These are phyloP conservation scores for Leptopilina syphax DNA, from an alignment of 2,888 invertebrate genomes.

Conservation along the genomic window DNA sequence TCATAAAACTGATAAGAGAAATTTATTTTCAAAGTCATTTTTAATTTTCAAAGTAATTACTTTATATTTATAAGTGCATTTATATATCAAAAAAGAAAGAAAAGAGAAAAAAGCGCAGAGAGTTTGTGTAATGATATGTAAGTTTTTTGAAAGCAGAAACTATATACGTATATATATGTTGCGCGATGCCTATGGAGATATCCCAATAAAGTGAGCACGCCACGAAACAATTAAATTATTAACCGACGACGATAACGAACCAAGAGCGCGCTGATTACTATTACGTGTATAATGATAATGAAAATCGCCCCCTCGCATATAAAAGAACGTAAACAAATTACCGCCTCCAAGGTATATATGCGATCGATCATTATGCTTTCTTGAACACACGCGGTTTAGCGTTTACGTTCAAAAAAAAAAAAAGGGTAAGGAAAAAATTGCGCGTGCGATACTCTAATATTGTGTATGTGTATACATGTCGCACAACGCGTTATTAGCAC, in stretches of 20 bases:
- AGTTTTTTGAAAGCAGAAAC: conserved; percentile 24
- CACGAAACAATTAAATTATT: conserved; percentile 76
- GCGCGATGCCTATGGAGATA: conserved; percentile 72
- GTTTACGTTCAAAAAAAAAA: background rate
- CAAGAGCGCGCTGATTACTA: conserved; percentile 70
- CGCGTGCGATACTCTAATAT: background rate
- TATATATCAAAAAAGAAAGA: background rate
- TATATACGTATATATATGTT: background rate
- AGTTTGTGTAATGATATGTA: conserved; percentile 1
- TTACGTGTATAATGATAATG: conserved; percentile 61
- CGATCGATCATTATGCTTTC: conserved; percentile 33
- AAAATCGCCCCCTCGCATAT: conserved; percentile 54
- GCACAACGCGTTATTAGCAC: conserved; percentile 22
- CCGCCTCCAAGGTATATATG: conserved; percentile 3
- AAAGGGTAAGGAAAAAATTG: conserved; percentile 1
- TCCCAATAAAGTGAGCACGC: conserved; percentile 74
- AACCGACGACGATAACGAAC: conserved; percentile 74
- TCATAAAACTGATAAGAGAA: background rate
- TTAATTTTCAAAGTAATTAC: background rate
- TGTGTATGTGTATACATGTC: background rate
- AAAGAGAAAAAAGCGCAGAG: background rate
- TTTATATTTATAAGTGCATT: background rate
- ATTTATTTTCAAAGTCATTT: conserved; percentile 9
- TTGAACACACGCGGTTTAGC: conserved; percentile 17
- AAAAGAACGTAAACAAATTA: conserved; percentile 41